Evolutionary conservation across 2,113 vertebrate genomes (phyloP), one percentile per base, ranked within the genome.

Genomic region (Callorhinus ursinus): DNA sequence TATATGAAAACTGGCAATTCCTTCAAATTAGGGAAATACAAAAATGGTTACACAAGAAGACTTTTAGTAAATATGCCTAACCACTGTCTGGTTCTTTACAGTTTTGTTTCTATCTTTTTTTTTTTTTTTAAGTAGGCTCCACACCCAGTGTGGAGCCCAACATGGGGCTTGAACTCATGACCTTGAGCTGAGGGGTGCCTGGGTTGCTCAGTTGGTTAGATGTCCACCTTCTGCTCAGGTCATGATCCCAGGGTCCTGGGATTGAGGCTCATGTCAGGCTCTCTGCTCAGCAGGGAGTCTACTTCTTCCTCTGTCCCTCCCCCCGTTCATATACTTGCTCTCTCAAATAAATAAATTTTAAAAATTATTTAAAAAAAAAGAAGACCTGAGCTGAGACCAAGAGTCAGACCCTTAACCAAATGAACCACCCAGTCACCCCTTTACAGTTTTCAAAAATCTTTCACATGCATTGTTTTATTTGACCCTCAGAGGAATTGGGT

Each of bases 1-100:
- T 72, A 65, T 76, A 18, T 36, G 22, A 86, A 79, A 96, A 74
- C 16, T 55, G 31, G 36, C 31, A 92, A 42, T 93, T 97, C 1
- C 51, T 28, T 53, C 15, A 88, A 93, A 91, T 85, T 63, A 88
- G 2, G 19, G 8, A 93, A 95, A 93, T 65, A 57, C 1, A 80
- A 88, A 89, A 88, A 91, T 22, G 15, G 49, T 88, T 84, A 82
- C 18, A 87, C 14, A 57, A 92, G 67, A 89, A 92, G n/a, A 5
- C 24, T 93, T 87, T 88, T 24, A 93, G 84, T 93, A 77, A 97
- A 84, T 71, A 61, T 89, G 16, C 2, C 21, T 91, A 91, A 71
- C 18, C 12, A 91, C n/a, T 53, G 19, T 87, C 18, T 72, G 57
- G 26, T 63, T 39, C 15, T 80, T 87, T 83, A 53, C 26, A 2